A percentile compares a stretch with the other conserved stretches of the same genome.
These are phyloP conservation scores for Lycia hirtaria DNA, from an alignment of 2,888 invertebrate species.

Conservation along the genomic window DNA sequence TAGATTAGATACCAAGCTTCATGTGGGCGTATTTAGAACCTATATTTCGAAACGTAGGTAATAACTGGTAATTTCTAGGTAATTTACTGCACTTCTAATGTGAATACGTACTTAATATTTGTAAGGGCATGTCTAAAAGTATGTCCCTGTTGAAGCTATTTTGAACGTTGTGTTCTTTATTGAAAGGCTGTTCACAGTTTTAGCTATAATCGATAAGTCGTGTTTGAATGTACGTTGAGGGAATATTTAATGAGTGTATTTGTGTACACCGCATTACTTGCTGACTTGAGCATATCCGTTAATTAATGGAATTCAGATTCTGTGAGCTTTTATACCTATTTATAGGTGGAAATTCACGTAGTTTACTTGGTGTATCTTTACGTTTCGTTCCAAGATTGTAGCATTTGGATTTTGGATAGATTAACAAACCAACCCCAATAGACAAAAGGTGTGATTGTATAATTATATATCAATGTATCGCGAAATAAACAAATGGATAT, in stretches of 20 bases:
- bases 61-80: conserved; percentile 19
- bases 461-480: too few relatives aligned
- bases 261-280: conserved; percentile 29
- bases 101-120: conserved; percentile 11
- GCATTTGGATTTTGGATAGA: too few relatives aligned
- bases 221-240: conserved; percentile 58
- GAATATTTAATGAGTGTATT: conserved; percentile 31
- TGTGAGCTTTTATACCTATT: too few relatives aligned
- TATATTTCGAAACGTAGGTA: conserved; percentile 24
- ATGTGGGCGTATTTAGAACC: conserved; percentile 19
- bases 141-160: conserved; percentile 16
- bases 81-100: conserved; percentile 7
- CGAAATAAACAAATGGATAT: too few relatives aligned
- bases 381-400: too few relatives aligned
- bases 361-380: too few relatives aligned
- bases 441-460: too few relatives aligned
- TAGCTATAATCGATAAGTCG: conserved; percentile 69
- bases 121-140: conserved; percentile 13
- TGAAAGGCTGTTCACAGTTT: conserved; percentile 52
- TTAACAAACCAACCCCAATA: too few relatives aligned
- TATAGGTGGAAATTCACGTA: too few relatives aligned
- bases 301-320: conserved; percentile 62
- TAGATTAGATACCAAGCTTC: conserved; percentile 20
- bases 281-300: conserved; percentile 41
- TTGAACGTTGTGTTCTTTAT: conserved; percentile 18